Evolutionary conservation across 2,888 invertebrate species (phyloP), one percentile per base, ranked within the genome.

Genomic region (Scaptomyza reducta): DNA sequence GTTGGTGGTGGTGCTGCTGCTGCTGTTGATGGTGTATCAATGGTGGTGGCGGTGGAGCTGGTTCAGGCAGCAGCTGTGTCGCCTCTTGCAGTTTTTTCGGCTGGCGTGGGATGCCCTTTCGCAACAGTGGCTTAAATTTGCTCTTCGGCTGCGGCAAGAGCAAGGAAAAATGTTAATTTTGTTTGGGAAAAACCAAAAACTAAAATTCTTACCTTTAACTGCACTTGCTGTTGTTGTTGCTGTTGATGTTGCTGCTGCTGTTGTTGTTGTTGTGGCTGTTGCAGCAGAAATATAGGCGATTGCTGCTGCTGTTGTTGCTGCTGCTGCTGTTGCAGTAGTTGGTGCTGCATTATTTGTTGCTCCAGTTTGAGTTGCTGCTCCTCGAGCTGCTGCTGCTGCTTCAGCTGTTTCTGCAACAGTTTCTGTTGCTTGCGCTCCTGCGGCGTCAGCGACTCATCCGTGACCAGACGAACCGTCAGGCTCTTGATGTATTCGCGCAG

Each of bases 401-500:
- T 82, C 2, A 70, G 54, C 27, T 75, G 75, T 40, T 68, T 72
- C 41, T 83, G 79, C n/a, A 73, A 14, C 33, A 76, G 33, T 49
- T 78, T 78, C 14, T 85, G 76, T 44, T 74, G 78, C 42, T 77
- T 79, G 14, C 72, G 73, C 64, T 83, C 79, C 45, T 67, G 74
- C 18, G 75, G 79, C 31, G 73, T 73, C 53, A 78, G 69, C 45
- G 78, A 49, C 38, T 78, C 92, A 56, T 92, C 91, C 10, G 89
- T 85, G 0, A 89, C 90, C 6, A 90, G 80, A 13, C 91, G 89
- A 6, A 92, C 91, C 1, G 92, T 92, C 25, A 92, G 64, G 3
- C 90, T 89, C 64, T 89, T 91, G 1, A 92, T 91, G 61, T 92
- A 93, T 35, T 94, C 93, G 2, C 93, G 92, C 16, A 94, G 89